Percentiles rank a stretch among this genome's conserved stretches.
These are phyloP conservation scores for Lasiurus cinereus DNA, from an alignment of 2,113 vertebrate species.

Conservation along the genomic window DNA sequence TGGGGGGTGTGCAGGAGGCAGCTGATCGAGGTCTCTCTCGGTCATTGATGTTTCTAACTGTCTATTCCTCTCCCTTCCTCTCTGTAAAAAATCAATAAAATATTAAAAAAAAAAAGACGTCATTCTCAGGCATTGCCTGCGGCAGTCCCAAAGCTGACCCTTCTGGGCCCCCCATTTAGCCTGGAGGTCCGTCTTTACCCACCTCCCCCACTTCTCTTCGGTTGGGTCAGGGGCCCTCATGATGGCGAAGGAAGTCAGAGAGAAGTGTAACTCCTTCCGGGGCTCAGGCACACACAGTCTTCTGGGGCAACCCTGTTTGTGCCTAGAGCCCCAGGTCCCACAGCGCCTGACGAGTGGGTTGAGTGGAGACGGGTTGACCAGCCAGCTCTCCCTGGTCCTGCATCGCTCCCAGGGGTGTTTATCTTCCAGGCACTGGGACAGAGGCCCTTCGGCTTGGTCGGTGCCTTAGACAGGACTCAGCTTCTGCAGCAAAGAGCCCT, in stretches of 20 bases:
- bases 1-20: too few relatives aligned
- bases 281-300: fast-evolving
- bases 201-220: too few relatives aligned
- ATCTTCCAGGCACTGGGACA: background rate
- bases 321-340: background rate
- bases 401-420: fast-evolving
- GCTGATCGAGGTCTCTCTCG: too few relatives aligned
- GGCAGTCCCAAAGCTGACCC: fast-evolving
- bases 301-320: background rate
- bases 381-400: background rate
- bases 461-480: background rate
- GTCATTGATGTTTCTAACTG: too few relatives aligned
- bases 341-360: background rate
- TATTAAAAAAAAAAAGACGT: background rate
- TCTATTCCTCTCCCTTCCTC: too few relatives aligned
- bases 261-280: background rate
- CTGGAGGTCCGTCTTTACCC: background rate
- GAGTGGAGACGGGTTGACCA: background rate
- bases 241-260: too few relatives aligned
- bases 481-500: background rate
- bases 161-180: too few relatives aligned
- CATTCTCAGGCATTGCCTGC: too few relatives aligned
- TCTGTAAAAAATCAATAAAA: too few relatives aligned
- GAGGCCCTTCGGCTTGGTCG: background rate
- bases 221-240: background rate